These are phyloP conservation scores for Pseudorasbora parva DNA, from an alignment of 2,113 vertebrate species.

Conservation along the genomic window DNA sequence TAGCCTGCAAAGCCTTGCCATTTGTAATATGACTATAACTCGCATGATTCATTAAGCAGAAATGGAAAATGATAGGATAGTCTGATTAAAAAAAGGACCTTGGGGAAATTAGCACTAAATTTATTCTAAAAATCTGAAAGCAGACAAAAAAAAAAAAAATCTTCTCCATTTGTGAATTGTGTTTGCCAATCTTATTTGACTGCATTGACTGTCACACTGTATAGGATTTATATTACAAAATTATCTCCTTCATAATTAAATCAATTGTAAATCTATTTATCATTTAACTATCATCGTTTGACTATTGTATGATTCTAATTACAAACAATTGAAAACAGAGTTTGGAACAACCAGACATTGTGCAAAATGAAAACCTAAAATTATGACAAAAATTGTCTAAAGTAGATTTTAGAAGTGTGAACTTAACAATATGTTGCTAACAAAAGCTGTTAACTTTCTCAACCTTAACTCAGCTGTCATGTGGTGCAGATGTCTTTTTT, in stretches of 20 bases:
- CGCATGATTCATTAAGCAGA: slow-evolving; percentile 99
- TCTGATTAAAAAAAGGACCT: slow-evolving; percentile 84
- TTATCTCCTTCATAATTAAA: neutral
- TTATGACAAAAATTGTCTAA: too few relatives aligned
- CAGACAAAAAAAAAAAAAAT: slow-evolving; percentile 84
- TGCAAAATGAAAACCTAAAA: neutral
- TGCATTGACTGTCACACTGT: neutral
- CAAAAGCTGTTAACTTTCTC: neutral
- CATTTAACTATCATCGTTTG: too few relatives aligned
- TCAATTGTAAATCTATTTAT: slow-evolving; percentile 9
- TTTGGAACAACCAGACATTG: neutral
- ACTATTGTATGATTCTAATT: neutral
- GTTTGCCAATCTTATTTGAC: slow-evolving; percentile 3
- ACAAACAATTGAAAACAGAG: neutral
- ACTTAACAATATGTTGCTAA: neutral
- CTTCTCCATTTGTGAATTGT: slow-evolving; percentile 55
- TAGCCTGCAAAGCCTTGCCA: slow-evolving; percentile 95
- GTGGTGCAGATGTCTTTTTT: too few relatives aligned
- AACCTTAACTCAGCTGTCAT: too few relatives aligned
- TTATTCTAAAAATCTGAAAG: slow-evolving; percentile 88
- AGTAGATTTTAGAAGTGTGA: neutral
- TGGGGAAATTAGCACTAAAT: slow-evolving; percentile 87
- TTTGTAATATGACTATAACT: slow-evolving; percentile 99
- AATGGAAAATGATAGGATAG: slow-evolving; percentile 95
- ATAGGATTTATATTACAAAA: neutral